These are phyloP conservation scores for Orthosia incerta DNA, from an alignment of 2,888 invertebrate genomes.

Conservation along the genomic window DNA sequence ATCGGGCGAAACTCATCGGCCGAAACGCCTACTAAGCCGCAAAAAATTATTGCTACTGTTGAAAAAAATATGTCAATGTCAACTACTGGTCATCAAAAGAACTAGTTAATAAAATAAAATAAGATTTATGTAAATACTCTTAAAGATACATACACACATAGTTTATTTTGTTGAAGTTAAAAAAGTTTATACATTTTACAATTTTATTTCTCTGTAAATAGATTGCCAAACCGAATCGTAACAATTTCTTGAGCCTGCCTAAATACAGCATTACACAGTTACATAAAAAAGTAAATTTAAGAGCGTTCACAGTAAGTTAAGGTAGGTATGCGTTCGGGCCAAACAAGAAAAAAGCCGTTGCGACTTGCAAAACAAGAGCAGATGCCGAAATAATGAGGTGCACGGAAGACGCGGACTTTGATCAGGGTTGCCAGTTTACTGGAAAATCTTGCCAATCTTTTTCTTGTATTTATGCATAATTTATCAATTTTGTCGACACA, in stretches of 20 bases:
- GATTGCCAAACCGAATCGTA: constrained; percentile 16
- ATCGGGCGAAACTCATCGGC: too few relatives aligned
- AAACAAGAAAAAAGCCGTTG: constrained; percentile 66
- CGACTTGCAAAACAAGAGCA: constrained; percentile 82
- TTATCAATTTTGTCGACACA: too few relatives aligned
- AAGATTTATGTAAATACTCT: too few relatives aligned
- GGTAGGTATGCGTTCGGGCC: constrained; percentile 61
- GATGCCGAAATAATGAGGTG: constrained; percentile 86
- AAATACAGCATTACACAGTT: constrained; percentile 43
- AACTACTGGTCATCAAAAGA: not conserved
- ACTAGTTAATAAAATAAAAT: too few relatives aligned
- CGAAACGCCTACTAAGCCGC: too few relatives aligned
- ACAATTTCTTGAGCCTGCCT: constrained; percentile 9
- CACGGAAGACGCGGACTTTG: constrained; percentile 74
- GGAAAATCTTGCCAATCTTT: not conserved
- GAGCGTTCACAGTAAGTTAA: constrained; percentile 58
- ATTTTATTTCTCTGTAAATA: not conserved
- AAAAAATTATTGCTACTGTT: too few relatives aligned
- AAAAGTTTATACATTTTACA: too few relatives aligned
- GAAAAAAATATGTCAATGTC: not conserved
- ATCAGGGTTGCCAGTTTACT: constrained; percentile 30
- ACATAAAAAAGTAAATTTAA: constrained; percentile 58
- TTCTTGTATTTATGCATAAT: not conserved
- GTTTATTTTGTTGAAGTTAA: too few relatives aligned
- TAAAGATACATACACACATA: too few relatives aligned